A percentile compares a stretch with the other conserved stretches of the same genome.
phyloP scores from a whole-genome alignment of 2,113 vertebrate genomes.

The Aspidoscelis tigris region DNA sequence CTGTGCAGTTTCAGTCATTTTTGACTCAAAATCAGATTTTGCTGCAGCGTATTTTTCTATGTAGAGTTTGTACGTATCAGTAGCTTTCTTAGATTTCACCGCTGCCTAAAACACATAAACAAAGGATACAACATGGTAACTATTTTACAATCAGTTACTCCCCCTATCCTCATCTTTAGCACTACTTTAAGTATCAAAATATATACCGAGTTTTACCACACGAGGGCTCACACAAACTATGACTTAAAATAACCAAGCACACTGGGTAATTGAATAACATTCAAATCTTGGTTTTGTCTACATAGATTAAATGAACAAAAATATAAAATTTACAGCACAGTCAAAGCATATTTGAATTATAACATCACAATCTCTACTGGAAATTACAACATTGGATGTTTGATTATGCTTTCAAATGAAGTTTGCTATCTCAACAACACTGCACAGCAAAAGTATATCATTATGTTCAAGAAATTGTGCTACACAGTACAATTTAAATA shows the following conservation, averaged over 20 bases:
- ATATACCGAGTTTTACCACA: slow-evolving; percentile 15
- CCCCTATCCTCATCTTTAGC: background rate
- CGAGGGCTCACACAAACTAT: slow-evolving; percentile 14
- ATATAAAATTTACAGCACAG: background rate
- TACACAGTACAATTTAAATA: too few species aligned
- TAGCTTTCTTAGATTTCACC: slow-evolving; percentile 96
- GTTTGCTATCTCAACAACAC: background rate
- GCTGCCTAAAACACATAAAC: slow-evolving; percentile 82
- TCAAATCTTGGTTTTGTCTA: background rate
- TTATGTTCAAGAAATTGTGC: background rate
- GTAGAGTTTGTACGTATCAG: slow-evolving; percentile 91
- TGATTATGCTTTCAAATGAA: background rate
- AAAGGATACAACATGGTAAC: slow-evolving; percentile 22
- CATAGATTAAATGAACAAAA: too few species aligned
- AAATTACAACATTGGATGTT: background rate
- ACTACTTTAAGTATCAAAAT: background rate
- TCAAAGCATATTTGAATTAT: background rate
- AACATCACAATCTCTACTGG: background rate
- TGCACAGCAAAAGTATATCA: background rate
- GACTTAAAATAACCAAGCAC: background rate
- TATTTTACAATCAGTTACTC: slow-evolving; percentile 1
- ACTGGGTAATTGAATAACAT: too few species aligned
- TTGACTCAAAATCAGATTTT: slow-evolving; percentile 96
- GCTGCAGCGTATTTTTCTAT: slow-evolving; percentile 94
- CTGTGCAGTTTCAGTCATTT: slow-evolving; percentile 96